Conservation (phyloP, 1,140 invertebrate genomes). For the Andrena cerasifolii region DNA sequence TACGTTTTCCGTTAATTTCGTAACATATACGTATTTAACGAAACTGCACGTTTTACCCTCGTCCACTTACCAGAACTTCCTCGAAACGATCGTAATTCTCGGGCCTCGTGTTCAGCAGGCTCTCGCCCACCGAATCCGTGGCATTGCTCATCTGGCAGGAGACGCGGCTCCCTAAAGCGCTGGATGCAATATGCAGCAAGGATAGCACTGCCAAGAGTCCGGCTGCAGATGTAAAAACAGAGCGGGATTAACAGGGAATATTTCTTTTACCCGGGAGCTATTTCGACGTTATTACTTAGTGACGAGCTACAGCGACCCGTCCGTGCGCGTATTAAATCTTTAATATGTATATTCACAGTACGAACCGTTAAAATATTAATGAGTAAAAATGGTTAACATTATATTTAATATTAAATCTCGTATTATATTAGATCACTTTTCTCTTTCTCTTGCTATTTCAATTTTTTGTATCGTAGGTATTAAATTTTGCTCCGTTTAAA, state of each 20-base stretch:
- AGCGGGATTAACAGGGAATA: background rate
- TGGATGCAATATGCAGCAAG: slow-evolving; percentile 71
- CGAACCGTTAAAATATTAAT: too few relatives aligned
- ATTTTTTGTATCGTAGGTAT: too few relatives aligned
- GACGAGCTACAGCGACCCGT: too few relatives aligned
- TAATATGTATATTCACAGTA: too few relatives aligned
- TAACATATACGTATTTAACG: background rate
- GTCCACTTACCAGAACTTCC: slow-evolving; percentile 71
- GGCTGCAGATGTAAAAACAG: slow-evolving; percentile 65
- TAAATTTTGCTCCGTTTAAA: too few relatives aligned
- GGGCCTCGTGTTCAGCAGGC: slow-evolving; percentile 69
- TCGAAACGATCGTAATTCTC: slow-evolving; percentile 76
- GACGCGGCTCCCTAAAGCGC: slow-evolving; percentile 60
- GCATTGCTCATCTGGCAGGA: slow-evolving; percentile 51
- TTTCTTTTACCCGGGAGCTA: background rate
- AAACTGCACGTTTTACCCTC: background rate
- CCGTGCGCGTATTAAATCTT: too few relatives aligned
- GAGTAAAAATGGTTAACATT: too few relatives aligned
- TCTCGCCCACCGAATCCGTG: slow-evolving; percentile 71
- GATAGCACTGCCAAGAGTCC: slow-evolving; percentile 75
- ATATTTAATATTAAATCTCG: too few relatives aligned
- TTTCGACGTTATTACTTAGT: slow-evolving; percentile 4
- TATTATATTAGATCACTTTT: too few relatives aligned
- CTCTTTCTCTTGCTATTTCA: too few relatives aligned
- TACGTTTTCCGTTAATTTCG: background rate